Percentiles rank a stretch among this genome's conserved stretches.
phyloP scores from a whole-genome alignment of 2,797 vertebrate genomes.

The Telmatherina bonti region DNA sequence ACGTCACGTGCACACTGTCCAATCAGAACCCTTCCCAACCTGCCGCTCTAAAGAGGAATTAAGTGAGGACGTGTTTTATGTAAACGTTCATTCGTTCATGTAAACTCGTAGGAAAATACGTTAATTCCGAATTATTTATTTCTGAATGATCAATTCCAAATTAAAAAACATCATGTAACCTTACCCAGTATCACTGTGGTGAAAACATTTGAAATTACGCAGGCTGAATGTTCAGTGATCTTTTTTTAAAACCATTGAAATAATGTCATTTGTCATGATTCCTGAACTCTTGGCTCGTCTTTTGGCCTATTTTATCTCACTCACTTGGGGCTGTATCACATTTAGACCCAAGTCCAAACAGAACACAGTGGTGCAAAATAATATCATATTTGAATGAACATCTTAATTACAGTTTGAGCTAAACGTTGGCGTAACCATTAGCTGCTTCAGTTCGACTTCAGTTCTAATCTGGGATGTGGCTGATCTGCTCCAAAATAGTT shows the following conservation, averaged over 20 bases:
- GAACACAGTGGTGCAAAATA: slow-evolving; percentile 28
- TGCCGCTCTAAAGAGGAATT: too few relatives aligned
- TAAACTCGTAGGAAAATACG: too few relatives aligned
- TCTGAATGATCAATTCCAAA: too few relatives aligned
- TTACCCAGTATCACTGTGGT: neutral
- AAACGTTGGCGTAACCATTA: slow-evolving; percentile 28
- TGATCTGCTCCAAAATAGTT: slow-evolving; percentile 50
- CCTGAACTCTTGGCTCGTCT: slow-evolving; percentile 11
- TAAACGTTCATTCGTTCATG: too few relatives aligned
- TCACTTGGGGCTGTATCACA: slow-evolving; percentile 15
- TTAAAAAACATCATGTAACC: too few relatives aligned
- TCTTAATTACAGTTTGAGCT: slow-evolving; percentile 31
- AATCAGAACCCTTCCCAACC: too few relatives aligned
- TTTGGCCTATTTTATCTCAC: slow-evolving; percentile 23
- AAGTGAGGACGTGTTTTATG: too few relatives aligned
- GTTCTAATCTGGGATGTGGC: slow-evolving; percentile 6
- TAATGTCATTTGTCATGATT: slow-evolving; percentile 4
- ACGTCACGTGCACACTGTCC: too few relatives aligned
- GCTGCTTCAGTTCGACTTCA: slow-evolving; percentile 16
- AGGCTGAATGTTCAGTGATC: neutral
- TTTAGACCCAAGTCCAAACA: slow-evolving; percentile 30
- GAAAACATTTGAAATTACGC: neutral
- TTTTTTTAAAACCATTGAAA: neutral
- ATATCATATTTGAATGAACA: slow-evolving; percentile 34
- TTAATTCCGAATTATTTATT: too few relatives aligned